Evolutionary conservation across 2,113 vertebrate species (phyloP).

Genomic region (Nycticorax nycticorax): DNA sequence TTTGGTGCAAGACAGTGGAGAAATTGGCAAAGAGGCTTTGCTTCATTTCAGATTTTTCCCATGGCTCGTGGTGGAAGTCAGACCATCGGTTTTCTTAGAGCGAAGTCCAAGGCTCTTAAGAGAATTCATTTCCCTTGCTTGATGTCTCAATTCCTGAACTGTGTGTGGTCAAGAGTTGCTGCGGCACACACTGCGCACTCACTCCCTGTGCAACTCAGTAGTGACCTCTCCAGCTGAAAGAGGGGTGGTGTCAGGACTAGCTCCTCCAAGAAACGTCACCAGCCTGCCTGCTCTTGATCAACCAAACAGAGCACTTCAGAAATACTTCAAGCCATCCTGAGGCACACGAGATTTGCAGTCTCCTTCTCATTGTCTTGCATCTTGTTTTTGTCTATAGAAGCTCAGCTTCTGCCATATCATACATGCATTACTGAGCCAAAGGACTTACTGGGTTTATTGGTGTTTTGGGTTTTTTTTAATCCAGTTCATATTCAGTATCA

Average conservation of each 20-base stretch:
- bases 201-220: conserved; percentile 29
- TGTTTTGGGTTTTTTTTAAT: background rate
- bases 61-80: background rate
- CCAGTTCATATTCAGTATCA: conserved; percentile 51
- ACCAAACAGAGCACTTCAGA: background rate
- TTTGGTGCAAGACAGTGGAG: background rate
- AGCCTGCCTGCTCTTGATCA: background rate
- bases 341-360: background rate
- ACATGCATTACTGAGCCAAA: background rate
- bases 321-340: background rate
- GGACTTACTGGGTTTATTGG: background rate
- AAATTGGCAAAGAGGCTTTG: background rate
- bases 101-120: background rate
- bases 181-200: background rate
- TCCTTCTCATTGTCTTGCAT: background rate
- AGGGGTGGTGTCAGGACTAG: background rate
- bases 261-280: background rate
- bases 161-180: background rate
- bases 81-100: background rate
- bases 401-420: background rate
- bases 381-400: background rate
- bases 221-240: conserved; percentile 56
- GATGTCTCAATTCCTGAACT: background rate
- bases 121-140: background rate
- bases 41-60: conserved; percentile 21